phyloP scores from a whole-genome alignment of 2,113 vertebrate species.

The Engraulis encrasicolus region DNA sequence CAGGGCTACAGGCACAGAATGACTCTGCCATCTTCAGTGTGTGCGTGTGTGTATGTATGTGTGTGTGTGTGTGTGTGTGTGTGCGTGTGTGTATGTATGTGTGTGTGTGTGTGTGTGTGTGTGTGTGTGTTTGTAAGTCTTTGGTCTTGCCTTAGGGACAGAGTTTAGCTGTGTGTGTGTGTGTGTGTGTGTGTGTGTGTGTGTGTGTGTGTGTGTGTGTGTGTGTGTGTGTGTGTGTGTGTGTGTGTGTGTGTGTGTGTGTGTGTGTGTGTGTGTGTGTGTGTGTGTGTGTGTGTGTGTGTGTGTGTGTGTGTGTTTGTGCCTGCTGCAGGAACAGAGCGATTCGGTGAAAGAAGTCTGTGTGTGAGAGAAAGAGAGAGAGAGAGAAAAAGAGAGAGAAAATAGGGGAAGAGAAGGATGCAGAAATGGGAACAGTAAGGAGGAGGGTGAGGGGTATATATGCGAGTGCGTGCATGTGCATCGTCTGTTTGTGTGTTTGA shows the following conservation, averaged over 20 bases:
- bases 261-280: background rate
- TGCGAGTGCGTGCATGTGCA: too few species aligned
- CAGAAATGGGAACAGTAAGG: too few species aligned
- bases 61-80: slow-evolving; percentile 22
- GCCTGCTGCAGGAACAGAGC: too few species aligned
- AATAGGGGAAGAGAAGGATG: too few species aligned
- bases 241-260: slow-evolving; percentile 13
- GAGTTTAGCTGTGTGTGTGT: too few species aligned
- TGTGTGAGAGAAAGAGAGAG: too few species aligned
- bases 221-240: background rate
- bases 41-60: slow-evolving; percentile 13
- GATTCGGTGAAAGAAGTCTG: too few species aligned
- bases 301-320: slow-evolving; percentile 21
- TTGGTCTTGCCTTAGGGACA: slow-evolving; percentile 55
- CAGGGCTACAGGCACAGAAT: background rate
- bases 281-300: slow-evolving; percentile 7
- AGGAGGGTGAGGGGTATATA: too few species aligned
- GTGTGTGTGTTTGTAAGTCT: slow-evolving; percentile 3
- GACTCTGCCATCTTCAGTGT: background rate
- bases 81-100: slow-evolving; percentile 25
- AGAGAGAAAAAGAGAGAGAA: too few species aligned
- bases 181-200: too few species aligned
- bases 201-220: slow-evolving; percentile 2
- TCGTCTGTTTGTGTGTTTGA: too few species aligned
- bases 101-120: slow-evolving; percentile 4